Conservation (phyloP, 2,113 vertebrate species). For the Agapornis roseicollis region DNA sequence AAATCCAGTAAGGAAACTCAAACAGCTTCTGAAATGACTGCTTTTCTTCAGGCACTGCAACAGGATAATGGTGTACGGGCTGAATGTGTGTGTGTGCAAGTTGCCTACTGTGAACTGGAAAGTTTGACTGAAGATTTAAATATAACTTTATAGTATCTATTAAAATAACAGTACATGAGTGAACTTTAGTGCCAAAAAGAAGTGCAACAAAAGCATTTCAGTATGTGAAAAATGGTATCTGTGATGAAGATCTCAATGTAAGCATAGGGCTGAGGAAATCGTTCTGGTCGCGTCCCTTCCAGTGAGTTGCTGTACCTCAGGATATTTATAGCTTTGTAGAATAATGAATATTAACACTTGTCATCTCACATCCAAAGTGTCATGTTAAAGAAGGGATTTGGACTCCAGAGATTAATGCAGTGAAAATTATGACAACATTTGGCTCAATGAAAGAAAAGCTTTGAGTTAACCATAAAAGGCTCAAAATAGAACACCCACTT, state of each 20-base stretch:
- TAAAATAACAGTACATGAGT: not conserved
- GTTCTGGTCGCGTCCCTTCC: slow-evolving; percentile 34
- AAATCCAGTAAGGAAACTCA: slow-evolving; percentile 38
- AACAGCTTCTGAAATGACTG: not conserved
- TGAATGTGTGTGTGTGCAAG: not conserved
- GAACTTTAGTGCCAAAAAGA: slow-evolving; percentile 30
- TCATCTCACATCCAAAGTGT: slow-evolving; percentile 51
- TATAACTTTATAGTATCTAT: slow-evolving; percentile 18
- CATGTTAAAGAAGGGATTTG: slow-evolving; percentile 54
- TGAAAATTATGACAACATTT: slow-evolving; percentile 41
- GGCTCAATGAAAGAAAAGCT: slow-evolving; percentile 30
- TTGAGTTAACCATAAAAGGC: slow-evolving; percentile 12
- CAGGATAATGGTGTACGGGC: not conserved
- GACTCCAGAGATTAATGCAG: slow-evolving; percentile 55
- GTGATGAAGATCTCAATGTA: not conserved
- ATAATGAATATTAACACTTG: slow-evolving; percentile 69
- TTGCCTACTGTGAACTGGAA: slow-evolving; percentile 32
- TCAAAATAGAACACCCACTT: not conserved
- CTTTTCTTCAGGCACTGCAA: slow-evolving; percentile 3
- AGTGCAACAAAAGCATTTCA: slow-evolving; percentile 40
- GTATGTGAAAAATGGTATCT: not conserved
- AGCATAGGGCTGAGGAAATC: slow-evolving; percentile 19
- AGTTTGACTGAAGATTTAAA: slow-evolving; percentile 35
- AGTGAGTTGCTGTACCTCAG: slow-evolving; percentile 16
- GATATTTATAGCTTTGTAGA: slow-evolving; percentile 53